These are phyloP conservation scores for Eutrigla gurnardus DNA, from an alignment of 2,797 vertebrate genomes.

Conservation along the genomic window DNA sequence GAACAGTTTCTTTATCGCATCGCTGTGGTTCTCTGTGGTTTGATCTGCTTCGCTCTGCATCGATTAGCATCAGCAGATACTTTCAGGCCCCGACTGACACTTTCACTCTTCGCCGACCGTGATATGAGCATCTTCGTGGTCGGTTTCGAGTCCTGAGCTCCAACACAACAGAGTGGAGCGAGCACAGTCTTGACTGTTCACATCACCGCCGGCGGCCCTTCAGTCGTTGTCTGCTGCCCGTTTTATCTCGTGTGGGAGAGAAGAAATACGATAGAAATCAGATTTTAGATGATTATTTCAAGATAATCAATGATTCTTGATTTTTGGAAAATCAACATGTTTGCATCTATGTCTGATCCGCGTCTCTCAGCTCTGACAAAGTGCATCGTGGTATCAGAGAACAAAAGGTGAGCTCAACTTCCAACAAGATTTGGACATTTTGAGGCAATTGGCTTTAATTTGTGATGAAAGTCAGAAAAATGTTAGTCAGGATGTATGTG, in stretches of 20 bases:
- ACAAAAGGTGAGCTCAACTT: too few species aligned
- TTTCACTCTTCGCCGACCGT: constrained; percentile 44
- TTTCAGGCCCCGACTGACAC: constrained; percentile 11
- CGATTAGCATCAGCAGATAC: neutral
- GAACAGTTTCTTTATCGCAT: neutral
- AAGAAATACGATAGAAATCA: neutral
- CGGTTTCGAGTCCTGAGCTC: constrained; percentile 2
- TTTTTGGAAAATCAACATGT: too few species aligned
- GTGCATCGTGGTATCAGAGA: too few species aligned
- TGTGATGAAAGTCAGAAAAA: neutral
- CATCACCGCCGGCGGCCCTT: neutral
- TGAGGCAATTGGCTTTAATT: neutral
- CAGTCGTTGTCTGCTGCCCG: neutral
- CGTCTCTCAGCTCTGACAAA: too few species aligned
- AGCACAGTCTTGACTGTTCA: neutral
- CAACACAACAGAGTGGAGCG: neutral
- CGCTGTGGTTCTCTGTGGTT: constrained; percentile 38
- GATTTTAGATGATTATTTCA: neutral
- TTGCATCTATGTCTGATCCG: too few species aligned
- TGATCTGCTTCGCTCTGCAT: constrained; percentile 8
- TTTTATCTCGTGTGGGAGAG: constrained; percentile 12
- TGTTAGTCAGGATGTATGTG: neutral
- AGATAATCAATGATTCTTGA: too few species aligned
- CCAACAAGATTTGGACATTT: neutral
- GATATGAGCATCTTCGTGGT: neutral